Percentiles rank a stretch among this genome's conserved stretches.
Evolutionary conservation across 2,113 vertebrate genomes (phyloP).

Genomic region (Bambusicola thoracicus): DNA sequence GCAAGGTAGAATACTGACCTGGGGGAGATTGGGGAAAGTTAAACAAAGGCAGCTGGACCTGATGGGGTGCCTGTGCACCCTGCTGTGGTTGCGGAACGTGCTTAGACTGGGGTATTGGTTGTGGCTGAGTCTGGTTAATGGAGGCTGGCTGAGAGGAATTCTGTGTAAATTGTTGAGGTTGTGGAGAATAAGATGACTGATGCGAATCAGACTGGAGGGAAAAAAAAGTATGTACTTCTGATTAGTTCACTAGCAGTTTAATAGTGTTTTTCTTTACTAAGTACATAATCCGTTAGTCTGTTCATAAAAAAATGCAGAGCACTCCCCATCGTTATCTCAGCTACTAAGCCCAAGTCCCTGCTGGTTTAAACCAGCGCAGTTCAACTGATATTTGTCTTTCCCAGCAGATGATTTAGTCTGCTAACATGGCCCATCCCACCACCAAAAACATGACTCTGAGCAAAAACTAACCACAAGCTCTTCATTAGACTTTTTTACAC

Average conservation of each 20-base stretch:
- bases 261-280: constrained; percentile 29
- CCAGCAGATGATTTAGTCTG: not conserved
- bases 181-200: constrained; percentile 92
- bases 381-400: not conserved
- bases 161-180: constrained; percentile 86
- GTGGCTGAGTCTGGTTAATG: constrained; percentile 83
- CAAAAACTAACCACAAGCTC: not conserved
- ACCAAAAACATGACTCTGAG: not conserved
- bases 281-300: not conserved
- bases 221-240: constrained; percentile 62
- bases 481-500: not conserved
- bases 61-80: constrained; percentile 82
- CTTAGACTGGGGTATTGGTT: constrained; percentile 85
- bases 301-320: not conserved
- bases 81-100: constrained; percentile 79
- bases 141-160: constrained; percentile 80
- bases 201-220: constrained; percentile 89
- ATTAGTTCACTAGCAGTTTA: constrained; percentile 62
- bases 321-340: not conserved
- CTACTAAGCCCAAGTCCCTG: not conserved
- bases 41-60: constrained; percentile 89
- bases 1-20: constrained; percentile 88
- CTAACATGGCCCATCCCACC: not conserved
- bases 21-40: constrained; percentile 90
- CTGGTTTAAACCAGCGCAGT: not conserved